A percentile compares a stretch with the other conserved stretches of the same genome.
These are phyloP conservation scores for Capromys pilorides DNA, from an alignment of 2,797 vertebrate genomes.

Conservation along the genomic window DNA sequence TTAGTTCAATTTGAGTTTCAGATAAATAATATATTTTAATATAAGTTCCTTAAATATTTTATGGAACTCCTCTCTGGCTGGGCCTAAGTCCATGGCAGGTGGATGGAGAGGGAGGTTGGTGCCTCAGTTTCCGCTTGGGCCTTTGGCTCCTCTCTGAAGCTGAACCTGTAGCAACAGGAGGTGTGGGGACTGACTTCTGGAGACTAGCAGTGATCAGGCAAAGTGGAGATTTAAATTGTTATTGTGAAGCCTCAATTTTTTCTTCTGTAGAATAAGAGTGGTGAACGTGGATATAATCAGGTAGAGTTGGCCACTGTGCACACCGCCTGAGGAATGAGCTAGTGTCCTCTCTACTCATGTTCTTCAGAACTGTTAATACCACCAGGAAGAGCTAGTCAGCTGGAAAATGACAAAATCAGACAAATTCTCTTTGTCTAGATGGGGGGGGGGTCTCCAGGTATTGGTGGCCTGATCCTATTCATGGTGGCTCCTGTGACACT, in stretches of 20 bases:
- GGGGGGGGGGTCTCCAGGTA: not conserved
- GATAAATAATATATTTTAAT: not conserved
- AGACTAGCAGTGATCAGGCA: not conserved
- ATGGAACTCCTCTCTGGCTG: not conserved
- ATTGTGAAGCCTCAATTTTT: not conserved
- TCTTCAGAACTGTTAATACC: not conserved
- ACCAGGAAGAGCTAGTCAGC: not conserved
- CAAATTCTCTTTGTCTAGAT: slow-evolving; percentile 41
- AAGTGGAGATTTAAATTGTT: not conserved
- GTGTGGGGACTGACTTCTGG: not conserved
- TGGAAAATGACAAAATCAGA: not conserved
- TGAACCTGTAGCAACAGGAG: not conserved
- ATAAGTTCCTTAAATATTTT: not conserved
- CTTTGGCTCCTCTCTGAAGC: not conserved
- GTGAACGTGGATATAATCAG: not conserved
- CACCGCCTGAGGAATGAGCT: not conserved
- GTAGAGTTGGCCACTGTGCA: not conserved
- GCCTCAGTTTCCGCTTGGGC: not conserved
- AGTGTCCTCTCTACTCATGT: not conserved
- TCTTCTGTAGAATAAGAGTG: not conserved
- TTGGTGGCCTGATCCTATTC: not conserved
- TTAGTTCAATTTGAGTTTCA: slow-evolving; percentile 37
- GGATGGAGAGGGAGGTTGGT: not conserved
- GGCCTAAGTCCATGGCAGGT: not conserved
- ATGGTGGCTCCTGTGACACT: not conserved